A percentile compares a stretch with the other conserved stretches of the same genome.
These are phyloP conservation scores for Frankliniella intonsa DNA, from an alignment of 2,888 invertebrate species.

Conservation along the genomic window DNA sequence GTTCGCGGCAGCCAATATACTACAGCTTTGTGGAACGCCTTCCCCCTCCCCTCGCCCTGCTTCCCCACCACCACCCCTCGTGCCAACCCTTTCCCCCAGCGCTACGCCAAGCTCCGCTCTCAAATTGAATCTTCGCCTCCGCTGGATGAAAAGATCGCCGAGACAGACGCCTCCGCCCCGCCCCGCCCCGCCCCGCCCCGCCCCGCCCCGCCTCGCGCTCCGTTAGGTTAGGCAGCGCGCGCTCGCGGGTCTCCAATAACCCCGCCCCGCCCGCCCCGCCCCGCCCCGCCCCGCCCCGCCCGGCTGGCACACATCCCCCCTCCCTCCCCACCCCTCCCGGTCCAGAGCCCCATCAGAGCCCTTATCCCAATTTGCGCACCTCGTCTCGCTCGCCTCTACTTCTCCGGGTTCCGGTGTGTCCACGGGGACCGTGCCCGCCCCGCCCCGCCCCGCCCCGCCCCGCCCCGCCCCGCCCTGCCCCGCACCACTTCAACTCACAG, in stretches of 20 bases:
- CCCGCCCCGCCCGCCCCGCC: neutral
- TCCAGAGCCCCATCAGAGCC: neutral
- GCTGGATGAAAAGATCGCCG: neutral
- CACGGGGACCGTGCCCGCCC: neutral
- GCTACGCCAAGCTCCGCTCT: neutral
- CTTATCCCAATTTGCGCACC: slow-evolving; percentile 4
- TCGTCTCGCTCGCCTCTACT: neutral
- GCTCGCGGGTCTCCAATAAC: neutral
- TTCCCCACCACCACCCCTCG: neutral
- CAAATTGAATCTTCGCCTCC: neutral
- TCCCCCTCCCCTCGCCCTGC: neutral
- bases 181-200: neutral
- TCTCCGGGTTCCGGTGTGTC: neutral
- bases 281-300: neutral
- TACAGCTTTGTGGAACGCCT: neutral
- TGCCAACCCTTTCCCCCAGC: neutral
- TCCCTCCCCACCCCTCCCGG: neutral
- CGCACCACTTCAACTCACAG: no score
- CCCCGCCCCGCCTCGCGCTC: neutral
- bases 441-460: no score
- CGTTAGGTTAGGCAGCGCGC: neutral
- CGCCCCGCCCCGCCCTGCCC: no score
- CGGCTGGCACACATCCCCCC: neutral
- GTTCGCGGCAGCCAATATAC: neutral
- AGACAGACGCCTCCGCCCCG: neutral